Base-by-base conservation (phyloP, 2,888 invertebrate species). In the Ernsta delagoae region DNA sequence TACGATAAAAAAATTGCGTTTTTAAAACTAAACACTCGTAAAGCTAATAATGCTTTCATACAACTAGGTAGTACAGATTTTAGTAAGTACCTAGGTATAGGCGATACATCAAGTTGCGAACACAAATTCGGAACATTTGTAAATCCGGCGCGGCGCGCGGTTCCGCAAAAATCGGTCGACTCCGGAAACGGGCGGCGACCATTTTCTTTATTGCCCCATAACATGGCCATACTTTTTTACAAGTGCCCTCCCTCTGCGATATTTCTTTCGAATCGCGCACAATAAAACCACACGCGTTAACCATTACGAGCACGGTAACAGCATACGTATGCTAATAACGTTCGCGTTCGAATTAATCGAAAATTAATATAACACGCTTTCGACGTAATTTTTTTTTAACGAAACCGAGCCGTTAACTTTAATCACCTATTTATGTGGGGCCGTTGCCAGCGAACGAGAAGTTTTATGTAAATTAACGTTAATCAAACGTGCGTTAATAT, bases 391-490 rank as follows among this genome's bases (percentile, higher is more conserved):
- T 9, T 60, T 41, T 60, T 45, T 9, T 67, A 56, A 61, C 34
- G 5, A 24, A 67, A 54, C 60, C 43, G 34, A 67, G 43, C 54
- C 16, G 34, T 61, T 67, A 45, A 36, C 16, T 60, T 66, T 54
- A 66, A 66, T 61, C 39, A 48, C 36, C 56, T 56, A 61, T 67
- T 67, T 53, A 41, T 61, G 34, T 61, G 48, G 43, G 54, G 36
- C 41, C 45, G 56, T 45, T 43, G 45, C 39, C 45, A 24, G 6
- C 5, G 53, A 56, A 56, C 67, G 56, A 61, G 36, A 61, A 61
- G 43, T 60, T 67, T 67, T 67, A 61, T 56, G 67, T 67, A 61
- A 67, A 67, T 67, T 39, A 61, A 67, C 36, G 45, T 60, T 48
- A 67, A 67, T 61, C 53, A 66, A 66, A 66, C 43, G 45, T 53